Base-by-base conservation (phyloP, 2,888 invertebrate species). In the Microctonus aethiopoides region DNA sequence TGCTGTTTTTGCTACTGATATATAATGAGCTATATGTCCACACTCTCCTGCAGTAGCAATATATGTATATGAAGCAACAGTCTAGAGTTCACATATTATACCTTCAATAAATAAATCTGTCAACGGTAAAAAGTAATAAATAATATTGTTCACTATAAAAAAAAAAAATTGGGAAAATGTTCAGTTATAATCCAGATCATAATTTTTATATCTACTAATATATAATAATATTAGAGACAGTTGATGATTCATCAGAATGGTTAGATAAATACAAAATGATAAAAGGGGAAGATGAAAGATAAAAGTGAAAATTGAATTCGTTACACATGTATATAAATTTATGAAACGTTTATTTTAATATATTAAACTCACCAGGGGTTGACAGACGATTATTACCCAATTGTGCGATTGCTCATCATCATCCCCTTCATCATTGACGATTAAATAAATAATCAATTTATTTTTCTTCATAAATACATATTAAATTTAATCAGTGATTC, bases 21-120 rank as follows among this genome's bases (percentile, higher is more conserved):
- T 32, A 6, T n/a, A n/a, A n/a, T n/a, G n/a, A n/a, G n/a, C n/a
- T 6, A 13, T 6, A 13, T 39, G 13, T 1, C 9, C 1, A 46
- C 46, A 46, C 46, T 46, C 62, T 63, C 46, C 16, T 39, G 62
- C 39, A 46, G 39, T n/a, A 63, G n/a, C n/a, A n/a, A n/a, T n/a
- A n/a, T n/a, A n/a, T n/a, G n/a, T n/a, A n/a, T n/a, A 51, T 39
- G 26, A 59, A 59, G 59, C 59, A 59, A 59, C 59, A 56, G 56
- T 56, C 29, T 34, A 52, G 51, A 51, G 39, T 70, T 54, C 56
- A 59, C 16, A 32, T 59, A 20, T 20, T 20, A 16, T 24, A 34
- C 29, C 57, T n/a, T n/a, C n/a, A n/a, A n/a, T n/a, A n/a, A n/a
- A n/a, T n/a, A 32, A 29, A 39, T 39, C 13, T 39, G 3, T n/a